Percentiles rank a stretch among this genome's conserved stretches.
These are phyloP conservation scores for Myiagra hebetior DNA, from an alignment of 2,113 vertebrate genomes.

Conservation along the genomic window DNA sequence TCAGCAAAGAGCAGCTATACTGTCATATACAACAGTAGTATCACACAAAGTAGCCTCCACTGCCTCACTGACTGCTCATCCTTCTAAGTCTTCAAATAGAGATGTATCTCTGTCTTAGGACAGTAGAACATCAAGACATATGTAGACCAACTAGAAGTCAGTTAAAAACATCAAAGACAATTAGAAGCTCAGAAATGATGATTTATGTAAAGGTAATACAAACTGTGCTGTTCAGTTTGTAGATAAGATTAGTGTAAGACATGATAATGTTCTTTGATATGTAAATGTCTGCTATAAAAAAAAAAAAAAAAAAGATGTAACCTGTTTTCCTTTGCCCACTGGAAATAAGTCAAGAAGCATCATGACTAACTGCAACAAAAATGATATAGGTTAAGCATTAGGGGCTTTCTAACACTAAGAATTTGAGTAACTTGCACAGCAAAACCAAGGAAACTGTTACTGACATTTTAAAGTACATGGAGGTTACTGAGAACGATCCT, in stretches of 20 bases:
- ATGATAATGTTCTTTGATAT: not conserved
- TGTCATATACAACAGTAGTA: not conserved
- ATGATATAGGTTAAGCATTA: not conserved
- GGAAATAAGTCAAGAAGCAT: not conserved
- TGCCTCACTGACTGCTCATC: not conserved
- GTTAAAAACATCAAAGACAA: not conserved
- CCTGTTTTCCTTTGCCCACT: not conserved
- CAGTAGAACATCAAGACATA: not conserved
- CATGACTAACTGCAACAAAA: not conserved
- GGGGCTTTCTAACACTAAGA: not conserved
- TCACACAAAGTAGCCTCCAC: not conserved
- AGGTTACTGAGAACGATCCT: not conserved
- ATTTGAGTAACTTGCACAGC: not conserved
- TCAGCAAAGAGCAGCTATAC: not conserved
- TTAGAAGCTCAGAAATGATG: not conserved
- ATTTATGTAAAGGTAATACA: not conserved
- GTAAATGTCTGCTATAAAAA: not conserved
- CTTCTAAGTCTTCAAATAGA: not conserved
- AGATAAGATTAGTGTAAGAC: not conserved
- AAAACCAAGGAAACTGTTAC: not conserved
- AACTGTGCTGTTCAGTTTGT: not conserved
- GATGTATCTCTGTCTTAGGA: not conserved
- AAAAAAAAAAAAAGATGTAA: not conserved
- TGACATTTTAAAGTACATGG: not conserved
- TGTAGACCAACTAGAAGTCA: not conserved